Percentiles rank a stretch among this genome's conserved stretches.
Evolutionary conservation across 2,888 invertebrate genomes (phyloP).

Genomic region (Ryuthela nishihirai): DNA sequence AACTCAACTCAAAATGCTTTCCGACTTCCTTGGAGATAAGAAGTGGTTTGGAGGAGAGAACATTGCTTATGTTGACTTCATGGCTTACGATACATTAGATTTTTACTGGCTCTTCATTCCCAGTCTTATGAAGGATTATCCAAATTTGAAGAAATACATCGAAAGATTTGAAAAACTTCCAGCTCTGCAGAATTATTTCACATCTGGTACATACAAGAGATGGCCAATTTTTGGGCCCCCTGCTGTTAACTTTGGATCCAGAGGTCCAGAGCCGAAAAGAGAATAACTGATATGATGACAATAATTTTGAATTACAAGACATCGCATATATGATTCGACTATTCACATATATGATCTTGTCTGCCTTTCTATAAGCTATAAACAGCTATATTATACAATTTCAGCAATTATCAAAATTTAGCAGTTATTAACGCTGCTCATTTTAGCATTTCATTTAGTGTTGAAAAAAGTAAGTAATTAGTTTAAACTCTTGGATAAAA

Average conservation of each 20-base stretch:
- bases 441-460: too few species aligned
- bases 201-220: constrained; percentile 23
- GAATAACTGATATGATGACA: too few species aligned
- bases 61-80: constrained; percentile 41
- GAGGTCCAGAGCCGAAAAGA: constrained; percentile 25
- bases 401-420: too few species aligned
- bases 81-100: constrained; percentile 41
- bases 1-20: constrained; percentile 21
- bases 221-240: constrained; percentile 33
- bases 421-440: too few species aligned
- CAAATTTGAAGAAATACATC: constrained; percentile 26
- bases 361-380: too few species aligned
- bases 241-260: constrained; percentile 26
- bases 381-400: too few species aligned
- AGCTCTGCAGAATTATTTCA: constrained; percentile 28
- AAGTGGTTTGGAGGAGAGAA: constrained; percentile 38
- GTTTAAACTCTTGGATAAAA: too few species aligned
- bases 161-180: constrained; percentile 39
- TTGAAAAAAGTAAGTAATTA: too few species aligned
- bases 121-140: constrained; percentile 23
- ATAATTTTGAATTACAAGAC: too few species aligned
- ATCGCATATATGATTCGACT: too few species aligned
- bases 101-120: constrained; percentile 30
- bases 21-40: constrained; percentile 29
- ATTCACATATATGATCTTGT: too few species aligned